Conservation (phyloP, 2,888 invertebrate species). For the Parnassius smintheus region DNA sequence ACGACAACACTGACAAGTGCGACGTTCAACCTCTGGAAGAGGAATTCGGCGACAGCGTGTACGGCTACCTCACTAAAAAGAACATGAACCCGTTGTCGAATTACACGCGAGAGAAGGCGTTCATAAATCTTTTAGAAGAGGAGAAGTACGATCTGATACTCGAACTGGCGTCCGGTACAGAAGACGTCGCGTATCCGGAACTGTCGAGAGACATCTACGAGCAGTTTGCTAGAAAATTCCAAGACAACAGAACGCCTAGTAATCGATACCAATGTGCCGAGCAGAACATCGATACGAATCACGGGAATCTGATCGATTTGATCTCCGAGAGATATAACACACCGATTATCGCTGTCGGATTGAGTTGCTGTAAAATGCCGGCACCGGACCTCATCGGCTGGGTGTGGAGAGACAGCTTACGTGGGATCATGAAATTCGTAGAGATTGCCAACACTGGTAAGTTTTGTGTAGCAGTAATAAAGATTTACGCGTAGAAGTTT, state of each 20-base stretch:
- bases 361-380: slow-evolving; percentile 93
- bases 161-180: slow-evolving; percentile 87
- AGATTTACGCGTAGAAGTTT: no score
- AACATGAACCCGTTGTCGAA: slow-evolving; percentile 64
- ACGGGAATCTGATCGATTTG: slow-evolving; percentile 79
- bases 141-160: slow-evolving; percentile 87
- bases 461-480: slow-evolving; percentile 22
- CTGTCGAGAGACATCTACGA: slow-evolving; percentile 65
- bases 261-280: slow-evolving; percentile 56
- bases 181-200: slow-evolving; percentile 80
- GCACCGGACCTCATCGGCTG: slow-evolving; percentile 82
- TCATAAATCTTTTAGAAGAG: slow-evolving; percentile 83
- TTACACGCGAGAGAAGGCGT: slow-evolving; percentile 79
- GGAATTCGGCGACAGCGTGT: slow-evolving; percentile 85
- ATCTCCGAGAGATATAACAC: slow-evolving; percentile 83
- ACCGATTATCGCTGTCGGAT: slow-evolving; percentile 85
- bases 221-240: slow-evolving; percentile 70
- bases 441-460: slow-evolving; percentile 83
- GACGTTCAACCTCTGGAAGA: slow-evolving; percentile 58
- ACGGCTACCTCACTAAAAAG: slow-evolving; percentile 68
- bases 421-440: slow-evolving; percentile 83
- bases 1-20: slow-evolving; percentile 59
- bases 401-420: slow-evolving; percentile 86
- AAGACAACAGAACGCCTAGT: slow-evolving; percentile 59
- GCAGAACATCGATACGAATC: slow-evolving; percentile 43